Evolutionary conservation across 1,140 invertebrate species (phyloP), one percentile per base, ranked within the genome.

Genomic region (Bombus terrestris): DNA sequence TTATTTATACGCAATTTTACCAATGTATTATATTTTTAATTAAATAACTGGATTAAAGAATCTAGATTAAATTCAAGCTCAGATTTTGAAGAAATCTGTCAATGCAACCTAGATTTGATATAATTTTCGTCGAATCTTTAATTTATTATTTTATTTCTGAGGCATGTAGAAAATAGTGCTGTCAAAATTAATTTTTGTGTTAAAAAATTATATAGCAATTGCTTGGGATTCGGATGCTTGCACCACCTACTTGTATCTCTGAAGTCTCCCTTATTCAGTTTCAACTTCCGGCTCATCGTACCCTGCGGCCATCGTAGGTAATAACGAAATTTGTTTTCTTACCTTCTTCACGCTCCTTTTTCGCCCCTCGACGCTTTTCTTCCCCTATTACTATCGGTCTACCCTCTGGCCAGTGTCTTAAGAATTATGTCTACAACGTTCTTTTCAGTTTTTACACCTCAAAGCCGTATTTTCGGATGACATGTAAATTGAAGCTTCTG

Each of bases 401-500:
- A 88, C 88, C 69, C 84, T 83, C 62, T 69, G 64, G 39, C 18
- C 86, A 75, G 69, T 71, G 76, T 75, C 87, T 87, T 80, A 71
- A 73, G 84, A 88, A 87, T 87, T 81, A 69, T 81, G 78, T 88
- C 86, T 76, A 66, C 80, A 74, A 83, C 79, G 41, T 53, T 86
- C 64, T 76, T 83, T 81, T 53, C 66, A 22, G 28, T 53, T 69
- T 37, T 82, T 43, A 25, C 85, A 37, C 68, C 25, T n/a, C 13
- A 15, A 32, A 35, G 47, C 64, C 47, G 64, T 43, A 69, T 81
- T 86, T 87, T 77, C 79, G 68, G 59, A 68, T 69, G 86, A 81
- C 86, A 86, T 90, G 88, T 88, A 92, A 92, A 92, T 88, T 92
- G 84, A 82, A 89, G 73, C 89, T 87, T 85, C 28, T 77, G 83